Evolutionary conservation across 2,888 invertebrate species (phyloP).

Genomic region (Ypsolopha sequella): DNA sequence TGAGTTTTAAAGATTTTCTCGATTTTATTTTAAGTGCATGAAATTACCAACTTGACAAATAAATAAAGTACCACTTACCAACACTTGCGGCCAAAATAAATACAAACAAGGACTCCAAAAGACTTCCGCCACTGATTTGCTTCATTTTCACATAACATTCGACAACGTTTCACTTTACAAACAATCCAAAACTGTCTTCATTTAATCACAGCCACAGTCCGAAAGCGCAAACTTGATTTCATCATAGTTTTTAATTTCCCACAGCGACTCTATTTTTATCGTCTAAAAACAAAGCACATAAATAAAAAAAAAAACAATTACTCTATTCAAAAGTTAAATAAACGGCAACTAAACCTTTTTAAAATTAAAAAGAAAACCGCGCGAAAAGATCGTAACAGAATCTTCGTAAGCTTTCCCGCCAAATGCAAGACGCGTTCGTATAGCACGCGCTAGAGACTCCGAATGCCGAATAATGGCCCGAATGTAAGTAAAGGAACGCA

Average conservation of each 20-base stretch:
- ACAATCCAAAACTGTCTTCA: constrained; percentile 5
- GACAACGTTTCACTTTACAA: constrained; percentile 19
- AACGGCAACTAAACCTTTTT: neutral
- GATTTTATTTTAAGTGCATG: constrained; percentile 9
- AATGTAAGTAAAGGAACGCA: constrained; percentile 49
- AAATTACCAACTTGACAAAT: neutral
- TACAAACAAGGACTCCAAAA: constrained; percentile 37
- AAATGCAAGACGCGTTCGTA: constrained; percentile 24
- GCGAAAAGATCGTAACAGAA: constrained; percentile 15
- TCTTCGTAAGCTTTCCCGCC: constrained; percentile 32
- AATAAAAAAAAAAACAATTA: neutral
- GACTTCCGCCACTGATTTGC: constrained; percentile 33
- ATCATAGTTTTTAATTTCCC: neutral
- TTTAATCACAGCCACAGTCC: neutral
- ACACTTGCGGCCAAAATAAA: constrained; percentile 27
- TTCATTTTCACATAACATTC: constrained; percentile 29
- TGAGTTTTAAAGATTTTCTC: neutral
- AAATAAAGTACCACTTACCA: constrained; percentile 33
- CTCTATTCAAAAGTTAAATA: neutral
- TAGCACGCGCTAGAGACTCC: constrained; percentile 30
- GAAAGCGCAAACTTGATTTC: neutral
- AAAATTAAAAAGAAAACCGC: constrained; percentile 11
- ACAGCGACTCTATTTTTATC: neutral
- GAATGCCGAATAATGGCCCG: too few relatives aligned
- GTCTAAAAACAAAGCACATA: neutral